Conservation (phyloP, 2,113 vertebrate species). For the Heterochromis multidens region DNA sequence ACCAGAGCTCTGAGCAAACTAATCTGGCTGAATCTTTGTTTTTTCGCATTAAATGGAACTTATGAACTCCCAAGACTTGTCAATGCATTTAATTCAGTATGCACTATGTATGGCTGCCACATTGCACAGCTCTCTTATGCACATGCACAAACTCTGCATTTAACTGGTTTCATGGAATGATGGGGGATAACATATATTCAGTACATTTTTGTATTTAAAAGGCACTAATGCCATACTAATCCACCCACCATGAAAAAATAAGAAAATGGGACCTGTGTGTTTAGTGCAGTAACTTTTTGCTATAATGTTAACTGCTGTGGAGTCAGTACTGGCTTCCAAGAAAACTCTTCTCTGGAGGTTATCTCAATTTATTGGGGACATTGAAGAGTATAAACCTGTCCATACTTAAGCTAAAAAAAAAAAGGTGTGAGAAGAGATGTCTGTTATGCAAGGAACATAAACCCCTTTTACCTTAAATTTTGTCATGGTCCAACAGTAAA, state of each 20-base stretch:
- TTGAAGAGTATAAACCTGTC: background rate
- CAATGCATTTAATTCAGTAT: background rate
- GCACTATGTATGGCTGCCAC: background rate
- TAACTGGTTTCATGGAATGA: background rate
- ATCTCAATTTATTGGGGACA: background rate
- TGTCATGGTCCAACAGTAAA: background rate
- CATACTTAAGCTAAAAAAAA: background rate
- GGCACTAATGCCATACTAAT: constrained; percentile 36
- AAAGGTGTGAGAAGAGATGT: background rate
- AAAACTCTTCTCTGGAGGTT: background rate
- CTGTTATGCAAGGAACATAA: background rate
- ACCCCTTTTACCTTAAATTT: background rate
- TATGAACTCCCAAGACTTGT: background rate
- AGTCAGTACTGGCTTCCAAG: background rate
- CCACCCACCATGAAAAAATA: background rate
- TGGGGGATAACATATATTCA: constrained; percentile 17
- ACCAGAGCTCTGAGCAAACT: background rate
- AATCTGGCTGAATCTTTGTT: background rate
- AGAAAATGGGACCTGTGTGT: background rate
- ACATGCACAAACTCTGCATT: background rate
- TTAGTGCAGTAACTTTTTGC: background rate
- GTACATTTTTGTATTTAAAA: constrained; percentile 18
- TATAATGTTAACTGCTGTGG: background rate
- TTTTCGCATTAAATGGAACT: background rate
- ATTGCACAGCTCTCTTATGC: background rate